Evolutionary conservation across 2,888 invertebrate genomes (phyloP).

Genomic region (Arrhopalites spinosus): DNA sequence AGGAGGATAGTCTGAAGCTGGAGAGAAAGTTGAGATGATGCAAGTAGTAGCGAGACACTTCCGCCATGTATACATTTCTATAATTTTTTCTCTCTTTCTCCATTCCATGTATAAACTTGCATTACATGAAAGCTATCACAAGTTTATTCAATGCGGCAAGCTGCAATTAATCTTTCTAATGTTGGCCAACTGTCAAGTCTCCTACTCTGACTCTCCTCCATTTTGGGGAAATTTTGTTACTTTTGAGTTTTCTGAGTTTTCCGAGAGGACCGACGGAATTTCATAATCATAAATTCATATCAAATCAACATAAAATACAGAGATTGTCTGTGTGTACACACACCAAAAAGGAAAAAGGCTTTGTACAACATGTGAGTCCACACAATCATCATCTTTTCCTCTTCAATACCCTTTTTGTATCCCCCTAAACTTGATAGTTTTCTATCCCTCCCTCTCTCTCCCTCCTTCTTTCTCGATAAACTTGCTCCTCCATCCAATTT

Average conservation of each 20-base stretch:
- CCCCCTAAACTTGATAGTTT: too few relatives aligned
- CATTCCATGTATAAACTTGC: not conserved
- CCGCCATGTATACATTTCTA: not conserved
- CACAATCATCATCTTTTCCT: too few relatives aligned
- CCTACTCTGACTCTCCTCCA: not conserved
- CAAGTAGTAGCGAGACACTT: not conserved
- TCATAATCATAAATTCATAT: too few relatives aligned
- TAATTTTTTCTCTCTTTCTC: not conserved
- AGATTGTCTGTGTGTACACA: too few relatives aligned
- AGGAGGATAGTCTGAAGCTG: not conserved
- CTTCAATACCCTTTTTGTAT: too few relatives aligned
- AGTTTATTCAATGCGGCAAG: not conserved
- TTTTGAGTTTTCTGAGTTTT: not conserved
- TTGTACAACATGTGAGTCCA: too few relatives aligned
- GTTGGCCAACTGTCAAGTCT: constrained; percentile 15
- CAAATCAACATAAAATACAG: too few relatives aligned
- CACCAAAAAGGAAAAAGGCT: too few relatives aligned
- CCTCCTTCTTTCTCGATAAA: too few relatives aligned
- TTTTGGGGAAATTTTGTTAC: not conserved
- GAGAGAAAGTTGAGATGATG: not conserved
- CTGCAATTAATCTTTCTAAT: constrained; percentile 13
- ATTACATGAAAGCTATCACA: not conserved
- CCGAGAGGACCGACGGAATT: too few relatives aligned
- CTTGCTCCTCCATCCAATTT: too few relatives aligned
- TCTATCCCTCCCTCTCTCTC: too few relatives aligned